Conservation (phyloP, 2,797 vertebrate species). For the Trematomus bernacchii region DNA sequence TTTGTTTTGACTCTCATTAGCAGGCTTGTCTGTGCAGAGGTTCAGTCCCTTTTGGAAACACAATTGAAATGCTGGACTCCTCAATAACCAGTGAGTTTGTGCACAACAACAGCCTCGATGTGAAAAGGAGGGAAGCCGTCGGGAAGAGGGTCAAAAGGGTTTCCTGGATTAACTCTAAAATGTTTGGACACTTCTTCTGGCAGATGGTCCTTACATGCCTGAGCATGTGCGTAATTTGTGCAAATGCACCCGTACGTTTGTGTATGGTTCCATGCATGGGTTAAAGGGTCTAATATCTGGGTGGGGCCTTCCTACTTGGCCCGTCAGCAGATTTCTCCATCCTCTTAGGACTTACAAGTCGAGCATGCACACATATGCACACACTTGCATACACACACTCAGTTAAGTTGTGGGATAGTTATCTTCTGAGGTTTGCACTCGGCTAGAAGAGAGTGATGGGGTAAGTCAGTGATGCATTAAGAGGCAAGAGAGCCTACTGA, state of each 20-base stretch:
- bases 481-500: slow-evolving; percentile 80
- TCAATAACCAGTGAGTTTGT: slow-evolving; percentile 43
- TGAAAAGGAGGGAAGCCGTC: slow-evolving; percentile 59
- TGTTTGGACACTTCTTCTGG: slow-evolving; percentile 36
- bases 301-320: slow-evolving; percentile 67
- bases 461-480: slow-evolving; percentile 78
- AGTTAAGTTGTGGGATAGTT: slow-evolving; percentile 31
- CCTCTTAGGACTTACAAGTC: slow-evolving; percentile 53
- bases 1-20: slow-evolving; percentile 31
- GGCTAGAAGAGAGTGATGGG: slow-evolving; percentile 57
- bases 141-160: slow-evolving; percentile 75
- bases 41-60: slow-evolving; percentile 40
- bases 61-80: slow-evolving; percentile 58
- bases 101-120: slow-evolving; percentile 54
- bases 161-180: slow-evolving; percentile 73
- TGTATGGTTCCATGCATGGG: slow-evolving; percentile 38
- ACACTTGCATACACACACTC: slow-evolving; percentile 35
- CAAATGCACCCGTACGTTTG: slow-evolving; percentile 8
- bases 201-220: slow-evolving; percentile 37
- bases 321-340: slow-evolving; percentile 67
- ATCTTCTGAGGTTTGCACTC: slow-evolving; percentile 56
- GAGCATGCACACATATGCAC: slow-evolving; percentile 29
- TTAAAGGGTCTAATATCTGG: slow-evolving; percentile 61
- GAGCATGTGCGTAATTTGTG: slow-evolving; percentile 25
- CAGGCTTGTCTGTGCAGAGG: slow-evolving; percentile 25